phyloP scores from a whole-genome alignment of 2,113 vertebrate species.

The Corvus moneduloides region DNA sequence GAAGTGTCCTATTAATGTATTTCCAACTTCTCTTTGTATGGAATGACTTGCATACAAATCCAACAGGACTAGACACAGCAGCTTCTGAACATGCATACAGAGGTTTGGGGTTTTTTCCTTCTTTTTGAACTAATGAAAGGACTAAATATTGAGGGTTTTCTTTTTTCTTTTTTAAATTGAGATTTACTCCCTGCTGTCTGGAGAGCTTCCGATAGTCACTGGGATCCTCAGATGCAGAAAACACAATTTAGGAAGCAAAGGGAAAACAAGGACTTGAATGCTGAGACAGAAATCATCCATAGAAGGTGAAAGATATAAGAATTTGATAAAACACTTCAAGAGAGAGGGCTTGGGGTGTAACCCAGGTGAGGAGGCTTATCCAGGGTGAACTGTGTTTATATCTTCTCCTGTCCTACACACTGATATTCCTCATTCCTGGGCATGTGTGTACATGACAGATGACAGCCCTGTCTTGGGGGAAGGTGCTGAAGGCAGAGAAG shows the following conservation, averaged over 20 bases:
- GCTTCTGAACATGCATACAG: not conserved
- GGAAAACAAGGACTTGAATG: not conserved
- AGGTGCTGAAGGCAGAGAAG: not conserved
- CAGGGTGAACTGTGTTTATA: not conserved
- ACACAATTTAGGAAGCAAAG: not conserved
- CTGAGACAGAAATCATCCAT: not conserved
- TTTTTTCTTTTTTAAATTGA: not conserved
- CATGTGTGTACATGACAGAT: not conserved
- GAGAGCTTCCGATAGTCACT: not conserved
- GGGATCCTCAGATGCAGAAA: not conserved
- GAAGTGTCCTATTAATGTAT: not conserved
- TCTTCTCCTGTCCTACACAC: not conserved
- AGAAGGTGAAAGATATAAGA: not conserved
- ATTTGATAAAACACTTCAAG: not conserved
- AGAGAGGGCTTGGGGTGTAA: not conserved
- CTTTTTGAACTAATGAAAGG: not conserved
- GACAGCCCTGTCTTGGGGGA: not conserved
- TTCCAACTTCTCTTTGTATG: conserved; percentile 9
- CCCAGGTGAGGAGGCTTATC: not conserved
- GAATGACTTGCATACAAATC: conserved; percentile 18
- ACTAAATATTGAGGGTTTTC: not conserved
- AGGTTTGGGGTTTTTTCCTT: not conserved
- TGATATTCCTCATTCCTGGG: not conserved
- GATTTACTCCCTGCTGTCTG: not conserved
- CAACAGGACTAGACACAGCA: not conserved